Evolutionary conservation across 2,888 invertebrate species (phyloP).

Genomic region (Sarcophaga subvicina): DNA sequence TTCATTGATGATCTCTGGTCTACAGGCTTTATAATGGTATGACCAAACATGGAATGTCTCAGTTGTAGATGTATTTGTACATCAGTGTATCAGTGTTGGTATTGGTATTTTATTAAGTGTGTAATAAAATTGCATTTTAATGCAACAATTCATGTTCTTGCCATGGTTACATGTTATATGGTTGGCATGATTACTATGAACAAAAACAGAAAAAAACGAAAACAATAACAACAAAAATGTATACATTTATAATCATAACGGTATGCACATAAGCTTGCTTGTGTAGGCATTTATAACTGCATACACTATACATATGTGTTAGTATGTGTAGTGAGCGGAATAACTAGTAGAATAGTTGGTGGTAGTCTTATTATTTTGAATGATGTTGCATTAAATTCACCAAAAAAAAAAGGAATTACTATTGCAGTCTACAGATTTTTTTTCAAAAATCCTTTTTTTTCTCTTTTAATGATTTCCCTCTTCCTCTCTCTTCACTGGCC

Average conservation of each 20-base stretch:
- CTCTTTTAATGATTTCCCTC: neutral
- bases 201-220: too few relatives aligned
- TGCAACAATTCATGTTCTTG: constrained; percentile 66
- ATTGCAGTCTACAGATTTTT: neutral
- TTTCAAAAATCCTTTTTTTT: neutral
- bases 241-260: neutral
- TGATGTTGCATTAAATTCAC: constrained; percentile 50
- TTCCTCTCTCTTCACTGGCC: neutral
- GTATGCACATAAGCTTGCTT: neutral
- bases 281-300: neutral
- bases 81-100: neutral
- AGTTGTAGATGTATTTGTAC: neutral
- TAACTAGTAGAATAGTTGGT: neutral
- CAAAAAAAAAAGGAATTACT: constrained; percentile 32
- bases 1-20: too few relatives aligned
- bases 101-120: constrained; percentile 2
- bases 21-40: neutral
- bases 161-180: constrained; percentile 61
- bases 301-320: neutral
- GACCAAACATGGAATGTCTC: neutral
- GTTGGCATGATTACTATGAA: constrained; percentile 51
- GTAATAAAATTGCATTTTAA: constrained; percentile 54
- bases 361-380: constrained; percentile 41
- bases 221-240: neutral
- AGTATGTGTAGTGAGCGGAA: too few relatives aligned